phyloP scores from a whole-genome alignment of 1,140 invertebrate genomes.

The Lepidurus arcticus region DNA sequence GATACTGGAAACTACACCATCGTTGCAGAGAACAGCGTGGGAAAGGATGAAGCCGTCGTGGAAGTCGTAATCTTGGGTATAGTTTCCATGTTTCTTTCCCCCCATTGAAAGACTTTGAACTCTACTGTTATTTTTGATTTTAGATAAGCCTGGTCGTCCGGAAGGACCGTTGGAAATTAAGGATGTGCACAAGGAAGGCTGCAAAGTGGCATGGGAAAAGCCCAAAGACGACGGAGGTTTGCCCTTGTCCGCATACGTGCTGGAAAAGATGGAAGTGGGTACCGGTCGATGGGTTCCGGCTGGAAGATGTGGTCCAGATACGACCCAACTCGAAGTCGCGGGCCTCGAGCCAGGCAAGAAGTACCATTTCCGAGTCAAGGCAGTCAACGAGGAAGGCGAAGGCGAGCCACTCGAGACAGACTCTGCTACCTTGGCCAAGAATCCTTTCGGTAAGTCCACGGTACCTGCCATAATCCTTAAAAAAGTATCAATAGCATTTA shows the following conservation, averaged over 20 bases:
- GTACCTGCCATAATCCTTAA: not conserved
- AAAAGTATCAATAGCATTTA: not conserved
- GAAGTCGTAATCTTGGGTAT: constrained; percentile 84
- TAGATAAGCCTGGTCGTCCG: constrained; percentile 76
- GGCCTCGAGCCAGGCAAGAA: constrained; percentile 86
- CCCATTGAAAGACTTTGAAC: constrained; percentile 1
- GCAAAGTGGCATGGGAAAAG: constrained; percentile 91
- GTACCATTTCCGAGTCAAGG: constrained; percentile 91
- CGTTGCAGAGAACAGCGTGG: constrained; percentile 84
- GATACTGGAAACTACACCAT: constrained; percentile 88
- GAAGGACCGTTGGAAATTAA: constrained; percentile 88
- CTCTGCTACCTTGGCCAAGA: constrained; percentile 80
- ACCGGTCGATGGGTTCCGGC: constrained; percentile 83
- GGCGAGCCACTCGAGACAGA: constrained; percentile 87
- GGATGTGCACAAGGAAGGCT: constrained; percentile 90
- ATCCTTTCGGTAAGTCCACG: constrained; percentile 72
- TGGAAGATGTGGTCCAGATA: constrained; percentile 70
- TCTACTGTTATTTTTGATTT: constrained; percentile 52
- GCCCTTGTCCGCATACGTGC: constrained; percentile 78
- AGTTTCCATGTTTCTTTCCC: constrained; percentile 36
- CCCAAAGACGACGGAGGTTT: constrained; percentile 92
- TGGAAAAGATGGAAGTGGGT: constrained; percentile 87
- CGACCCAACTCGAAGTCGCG: constrained; percentile 76
- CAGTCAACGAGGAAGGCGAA: constrained; percentile 92
- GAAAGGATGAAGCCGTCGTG: constrained; percentile 87